phyloP scores from a whole-genome alignment of 2,888 invertebrate species.

The Cyclophora albipunctata region DNA sequence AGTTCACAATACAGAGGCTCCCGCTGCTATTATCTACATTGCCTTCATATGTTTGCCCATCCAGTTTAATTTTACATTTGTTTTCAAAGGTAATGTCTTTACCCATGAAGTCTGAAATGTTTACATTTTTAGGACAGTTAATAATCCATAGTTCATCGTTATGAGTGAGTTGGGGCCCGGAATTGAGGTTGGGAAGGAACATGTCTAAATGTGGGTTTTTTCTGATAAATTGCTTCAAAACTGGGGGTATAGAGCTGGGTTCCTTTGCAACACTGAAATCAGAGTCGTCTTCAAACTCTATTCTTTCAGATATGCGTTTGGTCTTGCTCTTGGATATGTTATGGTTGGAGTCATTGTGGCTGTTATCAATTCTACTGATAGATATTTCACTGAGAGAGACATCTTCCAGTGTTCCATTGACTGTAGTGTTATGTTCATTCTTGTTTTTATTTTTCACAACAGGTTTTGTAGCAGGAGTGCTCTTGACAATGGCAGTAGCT shows the following conservation, averaged over 20 bases:
- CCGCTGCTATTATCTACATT: slow-evolving; percentile 23
- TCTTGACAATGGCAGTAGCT: not conserved
- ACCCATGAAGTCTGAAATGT: slow-evolving; percentile 31
- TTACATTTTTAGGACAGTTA: slow-evolving; percentile 43
- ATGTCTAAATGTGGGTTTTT: slow-evolving; percentile 28
- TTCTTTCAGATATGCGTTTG: slow-evolving; percentile 38
- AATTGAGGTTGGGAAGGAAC: slow-evolving; percentile 14
- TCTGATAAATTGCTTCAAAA: slow-evolving; percentile 34
- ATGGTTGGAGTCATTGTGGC: not conserved
- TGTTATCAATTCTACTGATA: slow-evolving; percentile 2
- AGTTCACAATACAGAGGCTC: slow-evolving; percentile 27
- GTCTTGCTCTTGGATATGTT: slow-evolving; percentile 1
- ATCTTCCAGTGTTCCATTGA: not conserved
- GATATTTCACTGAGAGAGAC: not conserved
- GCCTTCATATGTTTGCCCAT: slow-evolving; percentile 44
- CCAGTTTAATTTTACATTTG: slow-evolving; percentile 50
- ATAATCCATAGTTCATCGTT: slow-evolving; percentile 56
- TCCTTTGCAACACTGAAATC: slow-evolving; percentile 7
- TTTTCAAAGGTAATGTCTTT: slow-evolving; percentile 32
- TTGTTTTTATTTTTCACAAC: not conserved
- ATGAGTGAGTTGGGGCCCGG: slow-evolving; percentile 22
- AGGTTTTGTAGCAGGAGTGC: too few species aligned
- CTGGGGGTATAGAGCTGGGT: slow-evolving; percentile 14
- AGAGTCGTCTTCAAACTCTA: slow-evolving; percentile 47
- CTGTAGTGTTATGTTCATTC: not conserved